Percentiles rank a stretch among this genome's conserved stretches.
These are phyloP conservation scores for Anguilla megastoma DNA, from an alignment of 2,797 vertebrate species.

Conservation along the genomic window DNA sequence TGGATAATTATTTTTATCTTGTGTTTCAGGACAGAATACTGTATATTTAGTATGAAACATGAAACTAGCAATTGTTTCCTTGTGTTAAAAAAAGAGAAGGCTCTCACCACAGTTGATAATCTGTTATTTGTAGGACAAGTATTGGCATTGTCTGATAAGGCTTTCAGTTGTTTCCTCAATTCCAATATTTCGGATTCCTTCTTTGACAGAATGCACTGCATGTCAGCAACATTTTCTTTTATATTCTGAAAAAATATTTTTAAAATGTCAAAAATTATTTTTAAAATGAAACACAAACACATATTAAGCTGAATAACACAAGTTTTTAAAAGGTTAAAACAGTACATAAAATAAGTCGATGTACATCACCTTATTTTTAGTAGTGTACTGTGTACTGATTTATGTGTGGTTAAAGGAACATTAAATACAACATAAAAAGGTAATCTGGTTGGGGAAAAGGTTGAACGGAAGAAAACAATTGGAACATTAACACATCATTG, in stretches of 20 bases:
- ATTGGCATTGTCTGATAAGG: neutral
- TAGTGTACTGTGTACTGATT: neutral
- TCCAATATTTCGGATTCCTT: conserved; percentile 57
- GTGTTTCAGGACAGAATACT: neutral
- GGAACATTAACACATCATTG: conserved; percentile 8
- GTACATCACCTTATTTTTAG: neutral
- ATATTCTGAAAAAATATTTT: conserved; percentile 28
- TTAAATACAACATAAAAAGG: neutral
- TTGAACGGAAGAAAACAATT: neutral
- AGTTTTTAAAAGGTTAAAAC: neutral
- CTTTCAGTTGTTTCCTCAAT: conserved; percentile 55
- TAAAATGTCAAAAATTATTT: neutral
- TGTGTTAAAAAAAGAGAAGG: neutral
- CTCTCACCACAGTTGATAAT: conserved; percentile 12
- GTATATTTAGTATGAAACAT: neutral
- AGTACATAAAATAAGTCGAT: neutral
- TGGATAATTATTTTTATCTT: neutral
- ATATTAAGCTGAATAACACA: neutral
- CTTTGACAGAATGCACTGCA: conserved; percentile 54
- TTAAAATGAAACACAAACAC: neutral
- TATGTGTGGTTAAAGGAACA: no score
- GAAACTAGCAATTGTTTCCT: neutral
- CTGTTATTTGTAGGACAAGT: neutral
- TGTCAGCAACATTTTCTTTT: conserved; percentile 37
- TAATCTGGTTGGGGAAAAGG: neutral